Conservation (phyloP, 2,888 invertebrate genomes). For the Chymomyza procnemis region DNA sequence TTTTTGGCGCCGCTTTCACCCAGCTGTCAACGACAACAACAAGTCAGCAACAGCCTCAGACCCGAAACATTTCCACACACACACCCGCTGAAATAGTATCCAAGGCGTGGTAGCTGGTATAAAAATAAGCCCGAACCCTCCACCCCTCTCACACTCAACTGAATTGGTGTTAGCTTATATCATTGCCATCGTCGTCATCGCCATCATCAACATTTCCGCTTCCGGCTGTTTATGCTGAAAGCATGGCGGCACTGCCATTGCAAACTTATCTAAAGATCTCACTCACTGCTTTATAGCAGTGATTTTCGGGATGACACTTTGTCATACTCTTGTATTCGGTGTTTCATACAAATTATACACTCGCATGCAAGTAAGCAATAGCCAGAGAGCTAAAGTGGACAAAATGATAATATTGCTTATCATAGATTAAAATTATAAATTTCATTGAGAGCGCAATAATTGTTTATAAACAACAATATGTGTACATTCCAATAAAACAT, state of each 20-base stretch:
- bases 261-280: not conserved
- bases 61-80: too few relatives aligned
- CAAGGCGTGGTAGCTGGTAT: too few relatives aligned
- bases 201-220: slow-evolving; percentile 65
- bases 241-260: slow-evolving; percentile 54
- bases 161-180: slow-evolving; percentile 30
- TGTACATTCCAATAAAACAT: too few relatives aligned
- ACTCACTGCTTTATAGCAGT: not conserved
- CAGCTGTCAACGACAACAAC: slow-evolving; percentile 66
- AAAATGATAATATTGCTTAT: too few relatives aligned
- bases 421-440: too few relatives aligned
- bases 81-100: slow-evolving; percentile 5
- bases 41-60: slow-evolving; percentile 41
- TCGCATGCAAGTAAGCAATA: too few relatives aligned
- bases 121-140: too few relatives aligned
- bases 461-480: too few relatives aligned
- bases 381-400: too few relatives aligned
- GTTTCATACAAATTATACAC: too few relatives aligned
- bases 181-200: slow-evolving; percentile 7
- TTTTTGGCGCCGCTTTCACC: slow-evolving; percentile 49
- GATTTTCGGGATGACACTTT: not conserved
- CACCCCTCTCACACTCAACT: slow-evolving; percentile 15
- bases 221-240: slow-evolving; percentile 69
- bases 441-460: too few relatives aligned
- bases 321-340: too few relatives aligned